Evolutionary conservation across 1,140 invertebrate genomes (phyloP).

Genomic region (Goniozus legneri): DNA sequence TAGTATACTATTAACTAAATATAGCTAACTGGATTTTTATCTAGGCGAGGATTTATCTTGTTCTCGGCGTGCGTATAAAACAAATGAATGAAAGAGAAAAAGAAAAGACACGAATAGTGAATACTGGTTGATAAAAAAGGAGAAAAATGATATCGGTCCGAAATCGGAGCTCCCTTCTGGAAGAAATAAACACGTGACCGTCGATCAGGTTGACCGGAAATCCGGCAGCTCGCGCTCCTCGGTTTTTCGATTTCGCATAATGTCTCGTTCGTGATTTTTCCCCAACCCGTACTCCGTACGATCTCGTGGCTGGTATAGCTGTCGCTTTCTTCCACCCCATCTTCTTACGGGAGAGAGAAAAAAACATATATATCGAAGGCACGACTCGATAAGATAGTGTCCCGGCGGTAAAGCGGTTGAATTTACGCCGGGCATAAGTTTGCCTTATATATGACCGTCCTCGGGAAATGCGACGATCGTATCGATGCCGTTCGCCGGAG

Average conservation of each 20-base stretch:
- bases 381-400: conserved; percentile 51
- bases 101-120: background rate
- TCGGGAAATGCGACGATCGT: conserved; percentile 57
- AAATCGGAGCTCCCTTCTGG: no score
- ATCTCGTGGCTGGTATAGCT: no score
- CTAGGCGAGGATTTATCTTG: no score
- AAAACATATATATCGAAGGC: conserved; percentile 44
- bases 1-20: no score
- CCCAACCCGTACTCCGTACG: no score
- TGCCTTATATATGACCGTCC: conserved; percentile 49
- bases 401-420: conserved; percentile 31
- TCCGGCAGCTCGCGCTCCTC: conserved; percentile 22
- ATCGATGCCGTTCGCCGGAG: conserved; percentile 27
- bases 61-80: no score
- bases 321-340: no score
- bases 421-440: conserved; percentile 52
- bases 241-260: conserved; percentile 54
- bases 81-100: background rate
- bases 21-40: no score
- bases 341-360: no score
- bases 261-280: conserved; percentile 39
- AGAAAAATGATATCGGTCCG: no score
- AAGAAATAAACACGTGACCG: no score
- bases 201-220: background rate
- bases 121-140: no score